Base-by-base conservation (phyloP, 2,888 invertebrate genomes). In the Lissonota sp. region DNA sequence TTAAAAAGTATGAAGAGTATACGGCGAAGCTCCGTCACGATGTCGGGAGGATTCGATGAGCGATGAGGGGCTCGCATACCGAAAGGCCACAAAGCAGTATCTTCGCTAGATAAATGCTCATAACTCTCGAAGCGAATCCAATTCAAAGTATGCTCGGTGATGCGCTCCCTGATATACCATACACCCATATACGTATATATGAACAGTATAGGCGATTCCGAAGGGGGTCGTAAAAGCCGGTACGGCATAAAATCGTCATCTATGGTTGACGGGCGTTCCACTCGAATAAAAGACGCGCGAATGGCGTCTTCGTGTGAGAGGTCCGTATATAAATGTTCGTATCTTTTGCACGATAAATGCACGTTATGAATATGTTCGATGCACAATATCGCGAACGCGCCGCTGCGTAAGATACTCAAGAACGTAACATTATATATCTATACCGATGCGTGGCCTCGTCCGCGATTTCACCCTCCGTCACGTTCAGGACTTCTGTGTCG, bases 281-380 rank as follows among this genome's bases (percentile, higher is more conserved):
- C 86, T 86, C 79, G 86, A 87, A 88, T 87, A 87, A 90, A 88
- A 88, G 86, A 87, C 87, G 49, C 57, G 60, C 49, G 74, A 77
- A 77, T 77, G 70, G 39, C 62, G 55, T 62, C 55, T 14, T 44
- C 46, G 53, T 64, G 37, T 49, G 8, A 26, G 26, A 26, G 26
- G 26, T 42, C 7, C 51, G 10, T 53, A 53, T 12, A 7, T 53
- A 14, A 26, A 26, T 26, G 26, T 53, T 1, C 14, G 12, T 53
- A 12, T 44, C n/a, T 51, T 51, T 71, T 26, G 86, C 86, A 85
- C 83, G 73, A 83, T 88, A 88, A 89, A 88, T 85, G 85, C 87
- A 81, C 86, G 88, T 89, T 90, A 90, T 89, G 88, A 90, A 90
- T 88, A 90, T 86, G 89, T 90, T 91, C 87, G 88, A 90, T 90